Evolutionary conservation across 30 jellyfish, hydroid and myxozoan genomes (phyloP).

Genomic region (Catostylus mosaicus): DNA sequence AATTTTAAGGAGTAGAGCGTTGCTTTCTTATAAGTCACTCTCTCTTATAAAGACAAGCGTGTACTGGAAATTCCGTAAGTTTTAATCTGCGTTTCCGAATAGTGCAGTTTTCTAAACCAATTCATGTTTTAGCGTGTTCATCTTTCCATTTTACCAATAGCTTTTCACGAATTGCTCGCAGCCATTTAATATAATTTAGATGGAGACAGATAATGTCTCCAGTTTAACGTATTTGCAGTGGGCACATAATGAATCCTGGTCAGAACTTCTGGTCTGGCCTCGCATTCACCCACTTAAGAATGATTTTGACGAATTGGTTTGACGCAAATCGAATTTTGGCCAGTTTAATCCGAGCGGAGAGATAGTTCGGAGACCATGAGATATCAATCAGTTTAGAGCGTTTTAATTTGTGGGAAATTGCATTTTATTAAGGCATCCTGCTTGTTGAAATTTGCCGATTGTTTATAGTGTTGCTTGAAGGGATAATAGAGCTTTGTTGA

Average conservation of each 20-base stretch:
- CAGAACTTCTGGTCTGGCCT: slow-evolving; percentile 25
- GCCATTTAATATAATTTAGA: neutral
- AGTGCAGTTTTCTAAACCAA: too few species aligned
- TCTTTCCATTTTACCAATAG: neutral
- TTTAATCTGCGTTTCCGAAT: too few species aligned
- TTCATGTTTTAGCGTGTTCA: too few species aligned
- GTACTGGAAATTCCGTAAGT: too few species aligned
- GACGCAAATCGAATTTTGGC: slow-evolving; percentile 12
- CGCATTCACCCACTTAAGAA: neutral
- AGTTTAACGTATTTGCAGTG: neutral
- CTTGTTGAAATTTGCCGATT: neutral
- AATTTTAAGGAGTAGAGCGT: too few species aligned
- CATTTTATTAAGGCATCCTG: slow-evolving; percentile 1
- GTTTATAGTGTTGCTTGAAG: neutral
- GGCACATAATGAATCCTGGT: neutral
- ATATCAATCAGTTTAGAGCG: neutral
- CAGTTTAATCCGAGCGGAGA: neutral
- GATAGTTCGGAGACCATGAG: slow-evolving; percentile 12
- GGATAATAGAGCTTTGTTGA: too few species aligned
- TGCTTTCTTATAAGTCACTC: too few species aligned
- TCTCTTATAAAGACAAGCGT: too few species aligned
- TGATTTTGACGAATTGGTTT: slow-evolving; percentile 24
- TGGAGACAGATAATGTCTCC: neutral
- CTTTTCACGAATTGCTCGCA: neutral
- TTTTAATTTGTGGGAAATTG: neutral